Evolutionary conservation across 1,140 invertebrate genomes (phyloP).

Genomic region (Copidosoma floridanum): DNA sequence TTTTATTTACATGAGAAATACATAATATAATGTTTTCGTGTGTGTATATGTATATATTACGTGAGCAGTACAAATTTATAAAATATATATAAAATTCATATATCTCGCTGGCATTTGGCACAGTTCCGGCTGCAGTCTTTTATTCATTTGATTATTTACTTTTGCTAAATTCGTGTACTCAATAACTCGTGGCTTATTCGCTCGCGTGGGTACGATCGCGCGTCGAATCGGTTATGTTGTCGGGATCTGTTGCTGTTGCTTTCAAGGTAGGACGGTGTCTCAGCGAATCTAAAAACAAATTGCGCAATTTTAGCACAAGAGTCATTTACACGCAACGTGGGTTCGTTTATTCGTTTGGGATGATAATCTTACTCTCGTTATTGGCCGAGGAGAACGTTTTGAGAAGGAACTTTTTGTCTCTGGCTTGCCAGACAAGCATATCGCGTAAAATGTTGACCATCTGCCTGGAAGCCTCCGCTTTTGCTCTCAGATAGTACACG

Average conservation of each 20-base stretch:
- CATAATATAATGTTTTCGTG: conserved; percentile 4
- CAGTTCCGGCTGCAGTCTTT: conserved; percentile 21
- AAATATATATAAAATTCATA: conserved; percentile 11
- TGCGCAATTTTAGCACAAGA: too few relatives aligned
- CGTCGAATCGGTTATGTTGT: background rate
- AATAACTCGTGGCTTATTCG: conserved; percentile 18
- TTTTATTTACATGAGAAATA: too few relatives aligned
- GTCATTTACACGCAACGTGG: too few relatives aligned
- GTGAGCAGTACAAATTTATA: too few relatives aligned
- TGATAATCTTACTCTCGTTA: background rate
- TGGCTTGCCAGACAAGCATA: conserved; percentile 69
- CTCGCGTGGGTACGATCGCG: background rate
- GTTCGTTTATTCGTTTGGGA: too few relatives aligned
- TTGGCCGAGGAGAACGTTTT: conserved; percentile 46
- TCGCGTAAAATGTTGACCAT: conserved; percentile 66
- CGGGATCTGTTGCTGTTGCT: background rate
- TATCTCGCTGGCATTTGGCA: conserved; percentile 12
- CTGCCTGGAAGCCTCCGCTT: conserved; percentile 62
- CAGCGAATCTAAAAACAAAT: conserved; percentile 1
- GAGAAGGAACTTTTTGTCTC: conserved; percentile 76
- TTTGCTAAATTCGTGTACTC: background rate
- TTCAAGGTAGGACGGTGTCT: conserved; percentile 2
- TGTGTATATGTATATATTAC: background rate
- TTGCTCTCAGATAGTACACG: conserved; percentile 70
- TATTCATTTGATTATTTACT: conserved; percentile 4